phyloP scores from a whole-genome alignment of 2,888 invertebrate species.

The Hofmannophila pseudospretella region DNA sequence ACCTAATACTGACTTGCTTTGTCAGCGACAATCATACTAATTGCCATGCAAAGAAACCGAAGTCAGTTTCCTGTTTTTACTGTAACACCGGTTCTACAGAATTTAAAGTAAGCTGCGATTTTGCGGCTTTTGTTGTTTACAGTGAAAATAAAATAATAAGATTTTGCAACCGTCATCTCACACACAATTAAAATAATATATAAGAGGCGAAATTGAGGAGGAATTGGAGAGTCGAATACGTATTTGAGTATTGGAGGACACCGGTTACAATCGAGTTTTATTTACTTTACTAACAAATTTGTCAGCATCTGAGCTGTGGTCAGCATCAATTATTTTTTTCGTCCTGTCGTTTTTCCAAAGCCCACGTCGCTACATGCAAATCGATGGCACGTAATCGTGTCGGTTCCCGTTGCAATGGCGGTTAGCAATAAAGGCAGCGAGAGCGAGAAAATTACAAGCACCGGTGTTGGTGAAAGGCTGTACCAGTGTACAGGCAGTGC shows the following conservation, averaged over 20 bases:
- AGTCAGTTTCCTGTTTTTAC: conserved; percentile 30
- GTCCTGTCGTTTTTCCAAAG: no score
- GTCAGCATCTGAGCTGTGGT: no score
- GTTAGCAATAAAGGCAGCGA: conserved; percentile 42
- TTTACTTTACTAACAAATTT: not conserved
- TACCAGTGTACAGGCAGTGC: conserved; percentile 15
- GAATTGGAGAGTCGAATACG: conserved; percentile 37
- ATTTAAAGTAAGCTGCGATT: conserved; percentile 22
- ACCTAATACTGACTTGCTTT: conserved; percentile 13
- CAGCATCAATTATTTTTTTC: no score
- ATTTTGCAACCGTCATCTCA: conserved; percentile 33
- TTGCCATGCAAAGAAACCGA: conserved; percentile 31
- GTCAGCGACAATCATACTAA: conserved; percentile 19
- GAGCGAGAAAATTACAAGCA: conserved; percentile 51
- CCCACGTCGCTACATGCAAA: not conserved
- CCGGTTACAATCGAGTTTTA: conserved; percentile 1
- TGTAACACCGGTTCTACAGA: conserved; percentile 21
- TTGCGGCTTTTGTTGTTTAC: conserved; percentile 25
- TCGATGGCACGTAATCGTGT: conserved; percentile 4
- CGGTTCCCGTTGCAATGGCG: conserved; percentile 33
- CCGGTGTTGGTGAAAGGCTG: conserved; percentile 55
- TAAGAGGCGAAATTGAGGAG: conserved; percentile 48
- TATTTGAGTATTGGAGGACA: not conserved
- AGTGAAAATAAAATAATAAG: conserved; percentile 17
- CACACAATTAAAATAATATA: conserved; percentile 34